Conservation (phyloP, 64 coral and sea anemone species). For the Stylophora pistillata region DNA sequence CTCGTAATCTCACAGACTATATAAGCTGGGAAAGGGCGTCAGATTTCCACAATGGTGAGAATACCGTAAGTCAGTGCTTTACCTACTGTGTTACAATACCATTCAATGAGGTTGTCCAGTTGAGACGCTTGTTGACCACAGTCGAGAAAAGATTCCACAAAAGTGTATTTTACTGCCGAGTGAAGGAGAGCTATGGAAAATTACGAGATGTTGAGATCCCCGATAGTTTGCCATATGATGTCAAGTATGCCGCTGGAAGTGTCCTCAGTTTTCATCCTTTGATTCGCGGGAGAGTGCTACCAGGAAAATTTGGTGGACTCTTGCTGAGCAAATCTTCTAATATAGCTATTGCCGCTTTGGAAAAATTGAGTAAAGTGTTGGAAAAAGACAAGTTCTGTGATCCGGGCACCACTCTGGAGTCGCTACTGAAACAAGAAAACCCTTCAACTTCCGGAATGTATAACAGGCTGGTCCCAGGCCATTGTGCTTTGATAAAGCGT, state of each 20-base stretch:
- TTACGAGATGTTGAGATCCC: constrained; percentile 20
- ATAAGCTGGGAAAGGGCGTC: constrained; percentile 46
- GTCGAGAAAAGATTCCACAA: constrained; percentile 35
- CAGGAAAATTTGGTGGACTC: constrained; percentile 31
- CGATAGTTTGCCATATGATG: constrained; percentile 45
- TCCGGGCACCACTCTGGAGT: constrained; percentile 38
- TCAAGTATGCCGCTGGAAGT: constrained; percentile 67
- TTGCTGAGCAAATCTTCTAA: constrained; percentile 53
- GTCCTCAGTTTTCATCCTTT: constrained; percentile 64
- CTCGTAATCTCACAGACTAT: neutral
- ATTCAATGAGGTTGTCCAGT: neutral
- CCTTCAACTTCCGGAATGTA: constrained; percentile 37
- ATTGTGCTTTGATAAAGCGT: constrained; percentile 88
- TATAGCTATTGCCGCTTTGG: constrained; percentile 33
- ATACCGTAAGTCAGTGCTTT: constrained; percentile 62
- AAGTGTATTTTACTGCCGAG: constrained; percentile 11
- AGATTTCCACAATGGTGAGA: constrained; percentile 11
- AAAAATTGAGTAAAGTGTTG: constrained; percentile 50
- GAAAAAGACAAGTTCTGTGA: constrained; percentile 72
- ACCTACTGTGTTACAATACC: constrained; percentile 53
- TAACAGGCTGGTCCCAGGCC: constrained; percentile 57
- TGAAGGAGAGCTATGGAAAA: constrained; percentile 27
- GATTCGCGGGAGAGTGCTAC: constrained; percentile 41
- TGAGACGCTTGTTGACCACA: constrained; percentile 9
- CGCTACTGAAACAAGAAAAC: constrained; percentile 53